phyloP scores from a whole-genome alignment of 1,140 invertebrate genomes.

The Cydia splendana region DNA sequence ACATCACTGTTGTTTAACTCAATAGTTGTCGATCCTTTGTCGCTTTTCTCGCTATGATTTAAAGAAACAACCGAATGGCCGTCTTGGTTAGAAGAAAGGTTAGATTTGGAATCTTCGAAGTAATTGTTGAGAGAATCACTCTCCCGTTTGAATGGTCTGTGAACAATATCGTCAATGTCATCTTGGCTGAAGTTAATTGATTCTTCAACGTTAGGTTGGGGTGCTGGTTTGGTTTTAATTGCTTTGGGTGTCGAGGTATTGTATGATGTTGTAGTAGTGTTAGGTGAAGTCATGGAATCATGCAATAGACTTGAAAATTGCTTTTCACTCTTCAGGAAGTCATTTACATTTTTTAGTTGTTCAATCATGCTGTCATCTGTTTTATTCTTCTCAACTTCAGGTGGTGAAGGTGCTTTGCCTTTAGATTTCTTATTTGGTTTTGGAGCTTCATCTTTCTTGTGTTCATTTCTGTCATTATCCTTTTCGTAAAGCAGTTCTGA shows the following conservation, averaged over 20 bases:
- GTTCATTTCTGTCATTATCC: conserved; percentile 53
- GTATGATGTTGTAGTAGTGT: conserved; percentile 47
- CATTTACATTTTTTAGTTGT: conserved; percentile 65
- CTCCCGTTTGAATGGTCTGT: conserved; percentile 74
- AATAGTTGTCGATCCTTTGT: conserved; percentile 79
- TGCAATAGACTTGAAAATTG: conserved; percentile 69
- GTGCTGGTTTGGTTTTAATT: conserved; percentile 59
- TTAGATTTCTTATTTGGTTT: conserved; percentile 83
- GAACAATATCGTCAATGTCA: conserved; percentile 74
- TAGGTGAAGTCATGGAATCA: conserved; percentile 52
- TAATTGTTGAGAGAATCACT: conserved; percentile 78
- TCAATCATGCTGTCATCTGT: conserved; percentile 73
- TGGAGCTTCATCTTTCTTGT: conserved; percentile 74
- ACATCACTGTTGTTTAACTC: conserved; percentile 87
- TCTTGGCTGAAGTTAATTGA: conserved; percentile 75
- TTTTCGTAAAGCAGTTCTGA: conserved; percentile 63
- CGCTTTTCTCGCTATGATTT: conserved; percentile 75
- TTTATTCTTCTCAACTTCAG: conserved; percentile 73
- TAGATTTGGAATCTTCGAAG: conserved; percentile 77
- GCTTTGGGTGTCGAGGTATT: conserved; percentile 74
- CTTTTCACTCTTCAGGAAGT: conserved; percentile 70
- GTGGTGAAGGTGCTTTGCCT: conserved; percentile 86
- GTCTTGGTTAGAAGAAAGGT: conserved; percentile 75
- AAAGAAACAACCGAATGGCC: conserved; percentile 73
- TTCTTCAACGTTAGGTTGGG: conserved; percentile 55